Evolutionary conservation across 2,113 vertebrate genomes (phyloP).

Genomic region (Bubalus kerabau): DNA sequence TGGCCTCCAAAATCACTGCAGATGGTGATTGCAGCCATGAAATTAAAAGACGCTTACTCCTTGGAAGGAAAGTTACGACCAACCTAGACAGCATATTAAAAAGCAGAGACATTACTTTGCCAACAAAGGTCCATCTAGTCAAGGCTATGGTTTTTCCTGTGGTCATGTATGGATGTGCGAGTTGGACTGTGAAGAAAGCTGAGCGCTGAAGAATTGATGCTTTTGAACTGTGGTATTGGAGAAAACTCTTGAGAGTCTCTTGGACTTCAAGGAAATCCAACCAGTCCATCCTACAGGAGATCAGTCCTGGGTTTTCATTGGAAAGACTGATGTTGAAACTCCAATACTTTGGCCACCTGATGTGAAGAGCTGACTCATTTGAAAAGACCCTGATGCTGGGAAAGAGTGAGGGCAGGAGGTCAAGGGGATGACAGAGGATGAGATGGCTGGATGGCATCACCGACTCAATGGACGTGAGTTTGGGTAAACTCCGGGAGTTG

Average conservation of each 20-base stretch:
- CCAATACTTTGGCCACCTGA: not conserved
- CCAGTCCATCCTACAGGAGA: not conserved
- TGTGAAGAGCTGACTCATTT: not conserved
- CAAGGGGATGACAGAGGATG: not conserved
- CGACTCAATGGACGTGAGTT: not conserved
- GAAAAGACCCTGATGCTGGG: not conserved
- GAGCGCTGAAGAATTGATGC: accelerated
- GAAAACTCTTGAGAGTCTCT: not conserved
- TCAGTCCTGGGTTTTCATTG: not conserved
- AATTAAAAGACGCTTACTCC: not conserved
- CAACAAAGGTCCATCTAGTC: not conserved
- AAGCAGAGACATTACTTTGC: not conserved
- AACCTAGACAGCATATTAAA: not conserved
- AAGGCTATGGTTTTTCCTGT: not conserved
- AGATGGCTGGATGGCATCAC: not conserved
- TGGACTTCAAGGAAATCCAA: not conserved
- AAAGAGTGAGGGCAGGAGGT: not conserved
- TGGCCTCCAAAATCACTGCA: not conserved
- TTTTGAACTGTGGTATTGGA: not conserved
- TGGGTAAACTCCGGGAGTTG: not conserved
- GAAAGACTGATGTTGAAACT: not conserved
- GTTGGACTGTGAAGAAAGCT: not conserved
- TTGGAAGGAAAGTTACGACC: not conserved
- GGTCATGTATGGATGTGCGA: not conserved
- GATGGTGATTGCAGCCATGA: not conserved